Evolutionary conservation across 2,797 vertebrate genomes (phyloP).

Genomic region (Rhodeus uyekii): DNA sequence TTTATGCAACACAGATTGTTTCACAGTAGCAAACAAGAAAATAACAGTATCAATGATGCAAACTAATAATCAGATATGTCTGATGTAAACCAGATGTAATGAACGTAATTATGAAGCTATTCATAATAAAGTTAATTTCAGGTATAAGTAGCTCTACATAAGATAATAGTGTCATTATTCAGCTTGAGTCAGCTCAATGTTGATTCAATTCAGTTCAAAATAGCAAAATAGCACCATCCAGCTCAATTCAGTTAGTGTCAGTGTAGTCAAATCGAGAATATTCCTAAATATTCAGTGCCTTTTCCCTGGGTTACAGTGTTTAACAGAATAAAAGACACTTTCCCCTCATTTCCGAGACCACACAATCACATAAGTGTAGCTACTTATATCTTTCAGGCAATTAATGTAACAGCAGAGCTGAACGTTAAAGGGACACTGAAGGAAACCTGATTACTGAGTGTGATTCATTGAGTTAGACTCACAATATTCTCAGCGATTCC

Average conservation of each 20-base stretch:
- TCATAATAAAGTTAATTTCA: too few relatives aligned
- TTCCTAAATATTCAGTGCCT: neutral
- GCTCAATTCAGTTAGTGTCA: neutral
- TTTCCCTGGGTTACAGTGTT: neutral
- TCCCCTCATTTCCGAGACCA: neutral
- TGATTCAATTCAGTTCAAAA: neutral
- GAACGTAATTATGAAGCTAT: neutral
- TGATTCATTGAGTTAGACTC: neutral
- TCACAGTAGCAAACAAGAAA: neutral
- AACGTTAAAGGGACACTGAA: constrained; percentile 30
- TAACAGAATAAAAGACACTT: constrained; percentile 10
- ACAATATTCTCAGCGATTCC: neutral
- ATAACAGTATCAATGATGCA: neutral
- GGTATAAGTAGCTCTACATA: too few relatives aligned
- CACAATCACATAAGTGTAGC: constrained; percentile 69
- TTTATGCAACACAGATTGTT: neutral
- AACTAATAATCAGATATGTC: neutral
- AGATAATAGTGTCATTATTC: too few relatives aligned
- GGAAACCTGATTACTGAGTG: constrained; percentile 22
- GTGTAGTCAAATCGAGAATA: neutral
- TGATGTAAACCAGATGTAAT: neutral
- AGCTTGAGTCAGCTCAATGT: too few relatives aligned
- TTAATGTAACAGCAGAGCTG: constrained; percentile 68
- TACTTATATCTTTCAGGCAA: constrained; percentile 69
- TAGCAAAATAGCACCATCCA: neutral